Percentiles rank a stretch among this genome's conserved stretches.
Evolutionary conservation across 2,888 invertebrate genomes (phyloP).

Genomic region (Dryobota labecula): DNA sequence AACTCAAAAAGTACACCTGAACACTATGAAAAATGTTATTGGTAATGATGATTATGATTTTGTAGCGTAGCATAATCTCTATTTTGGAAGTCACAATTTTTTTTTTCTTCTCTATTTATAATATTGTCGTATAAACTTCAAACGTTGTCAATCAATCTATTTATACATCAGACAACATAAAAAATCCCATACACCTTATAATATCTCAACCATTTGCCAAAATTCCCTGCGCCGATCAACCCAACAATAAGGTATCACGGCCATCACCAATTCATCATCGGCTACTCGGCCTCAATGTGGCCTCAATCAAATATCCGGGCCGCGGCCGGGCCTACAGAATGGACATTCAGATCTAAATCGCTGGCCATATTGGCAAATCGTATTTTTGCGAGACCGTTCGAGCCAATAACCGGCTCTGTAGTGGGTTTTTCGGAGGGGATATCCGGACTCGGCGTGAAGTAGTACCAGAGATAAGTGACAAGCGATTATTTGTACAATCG

Average conservation of each 20-base stretch:
- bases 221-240: neutral
- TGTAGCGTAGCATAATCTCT: no score
- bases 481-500: no score
- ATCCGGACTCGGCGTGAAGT: conserved; percentile 68
- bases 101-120: neutral
- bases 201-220: conserved; percentile 5
- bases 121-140: neutral
- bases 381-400: conserved; percentile 80
- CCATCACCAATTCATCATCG: conserved; percentile 60
- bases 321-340: conserved; percentile 72
- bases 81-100: no score
- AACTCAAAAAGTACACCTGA: no score
- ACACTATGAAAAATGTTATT: no score
- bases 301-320: conserved; percentile 75
- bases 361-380: conserved; percentile 76
- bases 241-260: conserved; percentile 36
- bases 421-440: conserved; percentile 75
- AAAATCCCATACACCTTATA: neutral
- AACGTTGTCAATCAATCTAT: neutral
- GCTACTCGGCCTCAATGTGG: conserved; percentile 49
- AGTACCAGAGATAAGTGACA: conserved; percentile 37
- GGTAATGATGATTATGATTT: no score
- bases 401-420: conserved; percentile 78
- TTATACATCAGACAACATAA: neutral
- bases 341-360: conserved; percentile 82